These are phyloP conservation scores for Ciconia nigra DNA, from an alignment of 2,797 vertebrate species.

Conservation along the genomic window DNA sequence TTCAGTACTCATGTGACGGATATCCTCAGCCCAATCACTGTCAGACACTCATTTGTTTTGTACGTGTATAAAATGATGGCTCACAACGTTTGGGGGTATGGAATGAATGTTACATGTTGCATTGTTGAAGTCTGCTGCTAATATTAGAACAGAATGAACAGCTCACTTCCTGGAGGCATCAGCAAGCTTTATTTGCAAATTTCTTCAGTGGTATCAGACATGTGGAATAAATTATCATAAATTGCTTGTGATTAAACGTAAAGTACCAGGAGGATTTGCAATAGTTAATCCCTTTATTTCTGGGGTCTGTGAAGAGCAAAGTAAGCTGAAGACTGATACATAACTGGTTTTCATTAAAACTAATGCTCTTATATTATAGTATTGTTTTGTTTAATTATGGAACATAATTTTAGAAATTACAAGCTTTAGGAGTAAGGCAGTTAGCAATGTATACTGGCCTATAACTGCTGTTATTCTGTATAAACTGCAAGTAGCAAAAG, in stretches of 20 bases:
- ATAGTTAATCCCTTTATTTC: conserved; percentile 48
- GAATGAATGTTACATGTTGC: conserved; percentile 22
- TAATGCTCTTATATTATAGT: not conserved
- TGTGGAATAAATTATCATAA: conserved; percentile 71
- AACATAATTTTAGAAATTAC: conserved; percentile 15
- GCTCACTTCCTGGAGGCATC: conserved; percentile 68
- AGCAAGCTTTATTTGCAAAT: not conserved
- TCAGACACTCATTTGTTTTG: not conserved
- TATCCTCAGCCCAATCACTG: not conserved
- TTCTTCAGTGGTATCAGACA: conserved; percentile 48
- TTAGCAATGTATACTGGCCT: not conserved
- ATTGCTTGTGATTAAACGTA: conserved; percentile 49
- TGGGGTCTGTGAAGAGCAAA: conserved; percentile 21
- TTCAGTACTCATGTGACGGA: not conserved
- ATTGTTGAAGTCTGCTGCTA: conserved; percentile 62
- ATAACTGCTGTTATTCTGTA: not conserved
- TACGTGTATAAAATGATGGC: not conserved
- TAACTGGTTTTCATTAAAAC: conserved; percentile 38
- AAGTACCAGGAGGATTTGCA: conserved; percentile 47
- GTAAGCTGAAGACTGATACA: not conserved
- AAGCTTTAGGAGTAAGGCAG: not conserved
- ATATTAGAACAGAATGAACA: conserved; percentile 67
- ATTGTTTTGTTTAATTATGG: conserved; percentile 34
- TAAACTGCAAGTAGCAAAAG: not conserved
- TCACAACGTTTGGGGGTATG: not conserved